phyloP scores from a whole-genome alignment of 2,113 vertebrate species.

The Henicopernis longicauda region DNA sequence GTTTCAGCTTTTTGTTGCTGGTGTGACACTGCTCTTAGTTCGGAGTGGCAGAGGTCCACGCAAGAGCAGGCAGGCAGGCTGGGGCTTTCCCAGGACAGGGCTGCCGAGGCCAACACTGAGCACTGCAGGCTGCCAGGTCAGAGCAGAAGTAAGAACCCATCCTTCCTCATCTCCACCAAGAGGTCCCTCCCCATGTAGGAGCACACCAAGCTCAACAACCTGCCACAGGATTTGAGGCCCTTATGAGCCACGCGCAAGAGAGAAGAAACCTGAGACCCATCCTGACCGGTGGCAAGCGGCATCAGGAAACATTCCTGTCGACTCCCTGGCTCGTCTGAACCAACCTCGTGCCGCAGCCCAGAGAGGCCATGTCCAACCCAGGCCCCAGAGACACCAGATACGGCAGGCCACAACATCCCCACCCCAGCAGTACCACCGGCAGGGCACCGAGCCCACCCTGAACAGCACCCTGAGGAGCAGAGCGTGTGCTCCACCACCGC shows the following conservation, averaged over 20 bases:
- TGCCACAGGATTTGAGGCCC: background rate
- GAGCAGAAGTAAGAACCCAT: background rate
- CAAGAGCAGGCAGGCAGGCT: no score
- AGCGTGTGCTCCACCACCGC: background rate
- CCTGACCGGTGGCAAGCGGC: background rate
- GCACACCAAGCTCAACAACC: background rate
- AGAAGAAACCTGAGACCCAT: background rate
- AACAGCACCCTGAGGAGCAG: background rate
- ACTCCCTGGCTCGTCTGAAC: no score
- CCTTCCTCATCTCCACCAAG: background rate
- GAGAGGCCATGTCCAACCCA: background rate
- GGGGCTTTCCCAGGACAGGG: background rate
- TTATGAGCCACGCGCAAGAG: background rate
- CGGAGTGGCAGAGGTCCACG: background rate
- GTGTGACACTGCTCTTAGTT: background rate
- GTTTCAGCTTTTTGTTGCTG: background rate
- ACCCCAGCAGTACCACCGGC: background rate
- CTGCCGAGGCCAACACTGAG: background rate
- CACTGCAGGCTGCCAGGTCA: background rate
- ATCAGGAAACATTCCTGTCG: background rate
- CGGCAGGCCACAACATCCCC: background rate
- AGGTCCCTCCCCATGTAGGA: background rate
- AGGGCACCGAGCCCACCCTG: background rate
- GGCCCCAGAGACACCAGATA: background rate
- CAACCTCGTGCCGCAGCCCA: background rate